These are phyloP conservation scores for Microtus richardsoni DNA, from an alignment of 2,113 vertebrate species.

Conservation along the genomic window DNA sequence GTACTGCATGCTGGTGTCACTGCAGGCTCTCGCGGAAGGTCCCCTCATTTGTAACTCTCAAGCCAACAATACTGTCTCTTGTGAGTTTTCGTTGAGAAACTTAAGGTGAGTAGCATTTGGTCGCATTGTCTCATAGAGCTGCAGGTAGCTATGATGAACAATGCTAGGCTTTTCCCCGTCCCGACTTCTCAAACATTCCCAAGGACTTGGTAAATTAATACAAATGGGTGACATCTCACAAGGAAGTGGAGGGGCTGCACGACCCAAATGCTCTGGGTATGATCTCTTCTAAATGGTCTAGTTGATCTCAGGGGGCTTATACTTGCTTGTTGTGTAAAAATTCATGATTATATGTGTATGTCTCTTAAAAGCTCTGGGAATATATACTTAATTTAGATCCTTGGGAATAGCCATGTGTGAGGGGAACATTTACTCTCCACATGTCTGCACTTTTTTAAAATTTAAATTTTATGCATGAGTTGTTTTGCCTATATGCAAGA, in stretches of 20 bases:
- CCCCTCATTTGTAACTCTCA: conserved; percentile 78
- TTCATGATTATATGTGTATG: background rate
- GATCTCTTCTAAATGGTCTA: background rate
- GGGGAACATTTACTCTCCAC: background rate
- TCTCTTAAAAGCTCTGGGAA: background rate
- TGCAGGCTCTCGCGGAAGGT: conserved; percentile 70
- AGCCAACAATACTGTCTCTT: conserved; percentile 44
- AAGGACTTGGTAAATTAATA: background rate
- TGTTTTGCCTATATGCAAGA: background rate
- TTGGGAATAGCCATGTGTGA: background rate
- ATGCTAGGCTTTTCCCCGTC: background rate
- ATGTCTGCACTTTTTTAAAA: background rate
- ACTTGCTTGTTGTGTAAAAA: background rate
- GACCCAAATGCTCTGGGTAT: background rate
- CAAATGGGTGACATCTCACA: too few relatives aligned
- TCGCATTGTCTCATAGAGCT: background rate
- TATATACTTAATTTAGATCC: background rate
- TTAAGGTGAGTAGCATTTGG: conserved; percentile 66
- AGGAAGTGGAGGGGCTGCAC: background rate
- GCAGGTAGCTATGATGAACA: background rate
- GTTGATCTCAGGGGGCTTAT: background rate
- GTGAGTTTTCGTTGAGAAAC: conserved; percentile 74
- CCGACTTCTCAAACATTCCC: background rate
- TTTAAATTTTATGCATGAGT: background rate
- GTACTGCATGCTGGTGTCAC: conserved; percentile 75